phyloP scores from a whole-genome alignment of 23 tunicate species.

The Ascidia mentula region DNA sequence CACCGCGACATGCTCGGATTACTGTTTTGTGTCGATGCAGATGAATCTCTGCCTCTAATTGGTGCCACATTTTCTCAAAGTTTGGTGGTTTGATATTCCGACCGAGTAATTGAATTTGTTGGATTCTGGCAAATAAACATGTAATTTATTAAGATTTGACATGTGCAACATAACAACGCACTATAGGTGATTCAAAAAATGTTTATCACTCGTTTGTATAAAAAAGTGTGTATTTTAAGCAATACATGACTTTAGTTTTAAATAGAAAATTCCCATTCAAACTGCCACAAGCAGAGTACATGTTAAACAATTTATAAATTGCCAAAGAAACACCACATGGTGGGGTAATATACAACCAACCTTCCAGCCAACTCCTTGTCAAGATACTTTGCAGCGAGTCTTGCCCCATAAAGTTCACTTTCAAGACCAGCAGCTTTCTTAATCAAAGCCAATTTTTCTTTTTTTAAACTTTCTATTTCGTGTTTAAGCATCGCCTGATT shows the following conservation, averaged over 20 bases:
- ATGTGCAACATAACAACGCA: not conserved
- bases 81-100: conserved; percentile 81
- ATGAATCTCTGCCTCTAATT: conserved; percentile 95
- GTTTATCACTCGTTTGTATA: not conserved
- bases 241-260: not conserved
- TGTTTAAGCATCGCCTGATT: conserved; percentile 49
- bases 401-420: conserved; percentile 88
- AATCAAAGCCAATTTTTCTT: conserved; percentile 43
- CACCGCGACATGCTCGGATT: conserved; percentile 80
- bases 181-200: not conserved
- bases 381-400: conserved; percentile 91
- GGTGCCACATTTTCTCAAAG: conserved; percentile 96
- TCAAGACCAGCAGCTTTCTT: conserved; percentile 49
- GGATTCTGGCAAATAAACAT: conserved; percentile 58
- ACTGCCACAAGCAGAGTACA: too few species aligned
- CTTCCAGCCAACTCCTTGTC: conserved; percentile 99
- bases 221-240: not conserved
- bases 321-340: not conserved
- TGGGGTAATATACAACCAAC: conserved; percentile 22
- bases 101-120: conserved; percentile 93
- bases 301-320: not conserved
- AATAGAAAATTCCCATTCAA: not conserved
- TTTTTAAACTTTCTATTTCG: conserved; percentile 40
- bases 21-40: conserved; percentile 97
- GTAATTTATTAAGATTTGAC: not conserved